Evolutionary conservation across 64 coral and sea anemone species (phyloP), one percentile per base, ranked within the genome.

Genomic region (Pocillopora verrucosa): DNA sequence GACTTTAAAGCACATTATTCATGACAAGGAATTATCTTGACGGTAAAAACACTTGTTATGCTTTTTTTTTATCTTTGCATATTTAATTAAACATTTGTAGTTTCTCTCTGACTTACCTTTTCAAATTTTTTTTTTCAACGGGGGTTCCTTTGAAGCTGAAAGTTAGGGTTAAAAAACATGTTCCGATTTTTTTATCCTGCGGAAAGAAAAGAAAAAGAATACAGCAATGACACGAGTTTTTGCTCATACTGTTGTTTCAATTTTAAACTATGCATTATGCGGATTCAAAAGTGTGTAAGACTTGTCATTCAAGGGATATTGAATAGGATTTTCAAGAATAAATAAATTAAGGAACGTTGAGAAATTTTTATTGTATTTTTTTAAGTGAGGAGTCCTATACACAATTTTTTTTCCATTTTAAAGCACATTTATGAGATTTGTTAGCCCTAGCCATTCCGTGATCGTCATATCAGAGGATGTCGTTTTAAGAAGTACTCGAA

Each of bases 101-200:
- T 10, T 68, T 83, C 51, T n/a, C 34, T 34, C 45, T 62, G n/a
- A 68, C 60, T 63, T 67, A 19, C 36, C 9, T 13, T 20, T 36
- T 38, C n/a, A 17, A 12, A 11, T 67, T 38, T 9, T 15, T 36
- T 63, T 60, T 63, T 37, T 36, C 15, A 56, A 57, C 22, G 77
- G 22, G 77, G 79, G 60, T 20, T 51, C 35, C 16, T 12, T 10
- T 12, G 19, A 65, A 26, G 64, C 25, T 37, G 56, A 15, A 10
- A 13, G 9, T 36, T 85, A 13, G 45, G 19, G 20, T 37, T 72
- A 37, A 12, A 37, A 12, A 85, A 45, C 13, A 58, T 72, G 56
- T 67, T 85, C 36, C 37, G 65, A 57, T 70, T 38, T 51, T 51
- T 58, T 85, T 85, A 51, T 36, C 80, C 64, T 85, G 9, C 6